Base-by-base conservation (phyloP, 2,797 vertebrate species). In the Urophycis tenuis region DNA sequence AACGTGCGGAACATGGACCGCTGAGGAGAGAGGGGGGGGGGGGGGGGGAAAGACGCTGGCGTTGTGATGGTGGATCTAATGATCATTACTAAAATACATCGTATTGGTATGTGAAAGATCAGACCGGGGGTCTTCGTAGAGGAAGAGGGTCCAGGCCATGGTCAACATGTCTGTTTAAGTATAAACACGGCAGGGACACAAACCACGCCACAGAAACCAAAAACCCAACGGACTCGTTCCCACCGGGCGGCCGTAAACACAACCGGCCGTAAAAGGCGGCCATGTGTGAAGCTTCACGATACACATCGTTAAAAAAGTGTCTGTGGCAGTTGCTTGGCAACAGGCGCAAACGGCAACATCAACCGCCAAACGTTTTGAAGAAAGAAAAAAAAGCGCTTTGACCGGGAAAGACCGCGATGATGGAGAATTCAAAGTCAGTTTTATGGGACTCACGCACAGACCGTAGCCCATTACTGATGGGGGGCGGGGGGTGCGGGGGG, bases 1-100 rank as follows among this genome's bases (percentile, higher is more conserved):
- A 98, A 91, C 7, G 96, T 97, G 70, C 96, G 95, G 81, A 99
- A 98, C 81, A 95, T 14, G 15, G 97, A 98, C 35, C 97, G 94
- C 97, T 99, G 81, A 12, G 31, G 80, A 11, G 19, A 71, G 78
- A 22, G 82, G n/a, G 84, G 0, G n/a, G 81, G 11, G 31, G 80
- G 9, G 19, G 70, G 78, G 19, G 82, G n/a, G 84, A 0, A 80
- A 33, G 30, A 22, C 25, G 29, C 11, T 64, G 12, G 25, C 12
- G 29, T 25, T 64, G 9, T 64, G 3, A 33, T 29, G 2, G 60
- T 69, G 25, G 8, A 30, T 25, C 4, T 2, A 53, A 53, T 45
- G 17, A 45, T 15, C 1, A 45, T n/a, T n/a, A n/a, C n/a, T n/a
- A n/a, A n/a, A n/a, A n/a, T n/a, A n/a, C n/a, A n/a, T 49, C 22